Base-by-base conservation (phyloP, 2,113 vertebrate species). In the Cyprinodon brontotheroides region DNA sequence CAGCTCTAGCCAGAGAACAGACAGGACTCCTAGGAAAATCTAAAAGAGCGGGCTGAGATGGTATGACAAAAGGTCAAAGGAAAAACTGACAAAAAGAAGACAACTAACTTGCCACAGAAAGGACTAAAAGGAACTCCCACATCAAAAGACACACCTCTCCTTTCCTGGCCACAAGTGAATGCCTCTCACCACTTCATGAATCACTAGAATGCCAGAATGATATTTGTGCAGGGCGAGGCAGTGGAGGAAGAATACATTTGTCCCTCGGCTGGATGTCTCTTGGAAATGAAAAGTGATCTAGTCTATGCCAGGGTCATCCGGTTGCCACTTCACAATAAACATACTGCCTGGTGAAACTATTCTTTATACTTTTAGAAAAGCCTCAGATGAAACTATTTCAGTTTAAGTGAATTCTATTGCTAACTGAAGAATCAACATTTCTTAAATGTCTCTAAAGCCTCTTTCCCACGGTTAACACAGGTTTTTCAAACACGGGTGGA, bases 191-290 rank as follows among this genome's bases (percentile, higher is more conserved):
- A 53, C 75, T 78, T 87, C 86, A 83, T 90, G 86, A 89, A 79
- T 91, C 83, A 91, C 77, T 53, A 74, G 37, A 79, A 86, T 83
- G 65, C 65, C 67, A 76, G 76, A 70, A 74, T 88, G 74, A 79
- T 86, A 79, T 90, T 86, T 87, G 79, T 72, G 69, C 36, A 86
- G 87, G 86, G 84, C 79, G 81, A 92, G 84, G 83, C 87, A 79
- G 67, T 63, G 61, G 60, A 60, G 38, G 68, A 29, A 72, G 40
- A 4, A 40, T 41, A 61, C 68, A 85, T 81, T 70, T 73, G 66
- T 64, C 84, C 53, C 53, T 41, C 57, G 61, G 75, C 36, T 82
- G 62, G 65, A 82, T 61, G 41, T 57, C 62, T 73, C 14, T 45
- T 70, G 66, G 71, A 79, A 84, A 70, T 41, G 29, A 80, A 41